Base-by-base conservation (phyloP, 2,888 invertebrate species). In the Zelleria hepariella region DNA sequence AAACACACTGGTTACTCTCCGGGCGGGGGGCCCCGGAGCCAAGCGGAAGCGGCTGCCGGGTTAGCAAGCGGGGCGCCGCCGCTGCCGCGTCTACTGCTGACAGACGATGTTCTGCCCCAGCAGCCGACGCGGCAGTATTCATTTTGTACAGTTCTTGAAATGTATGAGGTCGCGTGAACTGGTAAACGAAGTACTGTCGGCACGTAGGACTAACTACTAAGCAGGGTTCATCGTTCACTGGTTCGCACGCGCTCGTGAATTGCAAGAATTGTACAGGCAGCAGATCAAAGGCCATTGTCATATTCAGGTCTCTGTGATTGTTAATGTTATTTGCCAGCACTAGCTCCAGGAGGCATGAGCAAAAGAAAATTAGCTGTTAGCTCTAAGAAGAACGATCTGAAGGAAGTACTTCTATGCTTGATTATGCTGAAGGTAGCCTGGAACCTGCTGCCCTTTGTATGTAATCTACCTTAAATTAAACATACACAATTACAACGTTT, bases 1-100 rank as follows among this genome's bases (percentile, higher is more conserved):
- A 89, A 87, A 87, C 86, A 87, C 86, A 87, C 80, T 77, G 81
- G 86, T 87, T 88, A 87, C 75, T 87, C 85, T 85, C 86, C 83
- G 85, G 84, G 82, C 78, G 68, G 72, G 70, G 65, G 67, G 78
- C 78, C 83, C 86, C 85, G 85, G 85, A 85, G 86, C 85, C 87
- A 86, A 86, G 87, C 87, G 71, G 73, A 86, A 87, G 87, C 86
- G 85, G 86, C 87, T 86, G 81, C 84, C 86, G 86, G 87, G 86
- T 87, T 88, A 87, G 81, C 78, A 85, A 86, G 86, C 87, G 68
- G 60, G n/a, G 77, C 78, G 78, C 80, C 71, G 69, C 65, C 76
- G 72, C 63, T 52, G 57, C 57, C 49, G 25, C 15, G 53, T 53
- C 53, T 20, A 53, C 53, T 23, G 18, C 53, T 18, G 25, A n/a